phyloP scores from a whole-genome alignment of 2,888 invertebrate genomes.

The Atethmia centrago region DNA sequence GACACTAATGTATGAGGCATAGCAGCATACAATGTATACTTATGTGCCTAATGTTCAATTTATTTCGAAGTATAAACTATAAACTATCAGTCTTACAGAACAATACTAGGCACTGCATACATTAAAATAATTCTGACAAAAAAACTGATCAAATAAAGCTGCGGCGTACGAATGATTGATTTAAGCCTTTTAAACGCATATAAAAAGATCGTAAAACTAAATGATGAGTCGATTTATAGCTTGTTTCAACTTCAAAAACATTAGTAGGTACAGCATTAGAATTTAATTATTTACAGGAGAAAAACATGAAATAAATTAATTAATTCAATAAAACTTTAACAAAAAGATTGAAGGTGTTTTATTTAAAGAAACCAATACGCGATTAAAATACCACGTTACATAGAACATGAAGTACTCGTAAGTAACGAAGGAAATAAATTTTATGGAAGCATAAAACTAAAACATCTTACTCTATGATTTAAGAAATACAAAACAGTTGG shows the following conservation, averaged over 20 bases:
- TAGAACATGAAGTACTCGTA: slow-evolving; percentile 31
- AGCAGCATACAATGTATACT: slow-evolving; percentile 35
- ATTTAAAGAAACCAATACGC: slow-evolving; percentile 41
- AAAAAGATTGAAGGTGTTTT: slow-evolving; percentile 39
- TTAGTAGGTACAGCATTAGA: slow-evolving; percentile 7
- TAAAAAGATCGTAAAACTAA: slow-evolving; percentile 53
- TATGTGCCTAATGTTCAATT: slow-evolving; percentile 41
- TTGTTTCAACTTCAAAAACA: slow-evolving; percentile 26
- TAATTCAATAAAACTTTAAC: slow-evolving; percentile 45
- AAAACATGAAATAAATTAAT: slow-evolving; percentile 24
- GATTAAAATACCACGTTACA: slow-evolving; percentile 44
- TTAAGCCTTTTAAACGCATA: slow-evolving; percentile 37
- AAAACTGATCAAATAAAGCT: slow-evolving; percentile 36
- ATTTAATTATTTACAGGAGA: slow-evolving; percentile 12
- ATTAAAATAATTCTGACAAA: slow-evolving; percentile 26
- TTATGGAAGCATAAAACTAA: slow-evolving; percentile 60
- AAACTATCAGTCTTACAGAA: slow-evolving; percentile 43
- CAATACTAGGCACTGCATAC: slow-evolving; percentile 38
- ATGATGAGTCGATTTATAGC: slow-evolving; percentile 38
- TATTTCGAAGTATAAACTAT: slow-evolving; percentile 39
- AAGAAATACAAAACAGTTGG: slow-evolving; percentile 40
- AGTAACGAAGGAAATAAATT: slow-evolving; percentile 36
- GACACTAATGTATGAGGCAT: slow-evolving; percentile 57
- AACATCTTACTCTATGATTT: slow-evolving; percentile 48
- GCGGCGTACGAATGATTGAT: slow-evolving; percentile 49